Evolutionary conservation across 1,140 invertebrate genomes (phyloP).

Genomic region (Araneus ventricosus): DNA sequence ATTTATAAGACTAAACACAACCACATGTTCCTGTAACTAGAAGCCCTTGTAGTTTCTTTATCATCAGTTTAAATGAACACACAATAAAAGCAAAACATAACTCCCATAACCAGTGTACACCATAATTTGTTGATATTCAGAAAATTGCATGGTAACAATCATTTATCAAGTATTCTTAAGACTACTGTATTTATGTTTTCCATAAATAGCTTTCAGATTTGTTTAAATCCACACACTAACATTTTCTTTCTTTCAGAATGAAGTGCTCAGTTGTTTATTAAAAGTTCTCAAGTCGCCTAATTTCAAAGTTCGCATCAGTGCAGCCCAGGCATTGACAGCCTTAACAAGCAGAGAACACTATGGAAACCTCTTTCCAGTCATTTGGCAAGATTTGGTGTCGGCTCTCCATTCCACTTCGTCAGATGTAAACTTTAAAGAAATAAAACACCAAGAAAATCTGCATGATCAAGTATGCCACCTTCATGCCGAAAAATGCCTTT

Average conservation of each 20-base stretch:
- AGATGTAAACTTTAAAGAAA: constrained; percentile 72
- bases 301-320: constrained; percentile 90
- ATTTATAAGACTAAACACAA: too few relatives aligned
- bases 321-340: constrained; percentile 86
- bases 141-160: too few relatives aligned
- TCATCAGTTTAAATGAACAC: too few relatives aligned
- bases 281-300: constrained; percentile 81
- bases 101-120: too few relatives aligned
- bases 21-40: too few relatives aligned
- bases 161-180: too few relatives aligned
- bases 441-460: constrained; percentile 70
- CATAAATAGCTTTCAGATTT: neutral
- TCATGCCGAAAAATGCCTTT: neutral
- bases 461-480: constrained; percentile 43
- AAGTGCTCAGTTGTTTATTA: constrained; percentile 35
- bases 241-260: constrained; percentile 36
- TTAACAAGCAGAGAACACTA: constrained; percentile 83
- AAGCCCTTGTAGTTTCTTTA: too few relatives aligned
- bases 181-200: neutral
- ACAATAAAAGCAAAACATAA: too few relatives aligned
- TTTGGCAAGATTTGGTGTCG: constrained; percentile 83
- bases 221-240: neutral
- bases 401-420: neutral
- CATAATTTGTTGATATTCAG: too few relatives aligned
- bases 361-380: constrained; percentile 82